Base-by-base conservation (phyloP, 1,140 invertebrate species). In the Drosophila nikananu region DNA sequence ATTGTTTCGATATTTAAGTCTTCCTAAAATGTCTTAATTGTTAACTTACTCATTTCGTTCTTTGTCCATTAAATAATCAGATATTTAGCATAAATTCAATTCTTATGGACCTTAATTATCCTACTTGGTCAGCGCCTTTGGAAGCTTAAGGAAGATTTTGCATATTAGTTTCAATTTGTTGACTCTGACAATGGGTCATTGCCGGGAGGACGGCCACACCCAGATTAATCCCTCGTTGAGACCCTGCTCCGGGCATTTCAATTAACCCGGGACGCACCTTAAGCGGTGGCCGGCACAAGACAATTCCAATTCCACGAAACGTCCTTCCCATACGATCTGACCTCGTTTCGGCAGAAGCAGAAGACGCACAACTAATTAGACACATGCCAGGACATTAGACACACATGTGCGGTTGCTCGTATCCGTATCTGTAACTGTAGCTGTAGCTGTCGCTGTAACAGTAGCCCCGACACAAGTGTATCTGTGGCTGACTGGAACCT, bases 311-410 rank as follows among this genome's bases (percentile, higher is more conserved):
- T 65, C 66, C 78, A 81, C 65, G 60, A 55, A 77, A 78, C 25
- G 42, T 81, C 82, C 81, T 83, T 77, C 42, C 60, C 77, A 65
- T 46, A 61, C 60, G 60, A 67, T 73, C 83, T 90, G 86, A 90
- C 86, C 86, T 77, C 79, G 68, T 80, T 90, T 86, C 32, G 57
- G 72, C 59, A 55, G n/a, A n/a, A 75, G 68, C 51, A 81, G 71
- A 90, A 90, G 86, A 89, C 86, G 86, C 86, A 90, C 86, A 90
- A 82, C 86, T 90, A 90, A 90, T 90, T 90, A 90, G 86, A 90
- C 86, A 90, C 86, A 90, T 90, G 86, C 79, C 86, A 81, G 76
- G 44, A 87, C 58, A 77, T 65, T 74, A 77, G 62, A 76, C 64
- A 70, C 59, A 78, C 60, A 71, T 57, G 49, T 71, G 67, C 48